Conservation (phyloP, 2,888 invertebrate genomes). For the Endotricha flammealis region DNA sequence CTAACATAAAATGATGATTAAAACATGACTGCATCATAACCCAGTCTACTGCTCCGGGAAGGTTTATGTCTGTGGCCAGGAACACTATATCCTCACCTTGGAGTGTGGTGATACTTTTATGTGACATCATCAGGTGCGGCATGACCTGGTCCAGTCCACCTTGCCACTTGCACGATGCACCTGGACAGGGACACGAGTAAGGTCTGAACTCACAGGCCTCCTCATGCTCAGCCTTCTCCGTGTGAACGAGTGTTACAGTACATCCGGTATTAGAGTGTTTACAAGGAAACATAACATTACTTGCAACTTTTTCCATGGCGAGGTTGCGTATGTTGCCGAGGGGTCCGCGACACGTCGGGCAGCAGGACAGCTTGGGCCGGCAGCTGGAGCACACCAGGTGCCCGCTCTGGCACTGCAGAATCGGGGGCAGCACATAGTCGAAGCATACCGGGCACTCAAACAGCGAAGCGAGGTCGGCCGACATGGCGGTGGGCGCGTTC, state of each 20-base stretch:
- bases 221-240: conserved; percentile 99
- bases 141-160: conserved; percentile 98
- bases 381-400: conserved; percentile 99
- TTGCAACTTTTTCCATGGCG: conserved; percentile 99
- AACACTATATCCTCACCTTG: conserved; percentile 99
- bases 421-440: conserved; percentile 99
- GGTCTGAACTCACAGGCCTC: conserved; percentile 99
- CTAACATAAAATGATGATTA: conserved; percentile 99
- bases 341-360: conserved; percentile 98
- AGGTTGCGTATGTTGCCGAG: conserved; percentile 98
- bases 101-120: conserved; percentile 98
- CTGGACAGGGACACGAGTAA: conserved; percentile 99
- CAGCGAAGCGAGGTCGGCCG: conserved; percentile 92
- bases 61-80: conserved; percentile 98
- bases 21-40: conserved; percentile 99
- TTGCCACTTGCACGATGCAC: conserved; percentile 99
- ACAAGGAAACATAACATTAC: conserved; percentile 99
- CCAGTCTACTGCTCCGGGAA: conserved; percentile 99
- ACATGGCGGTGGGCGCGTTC: conserved; percentile 82
- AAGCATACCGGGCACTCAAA: conserved; percentile 99
- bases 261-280: conserved; percentile 98
- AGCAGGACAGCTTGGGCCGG: conserved; percentile 96
- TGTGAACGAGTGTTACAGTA: conserved; percentile 92
- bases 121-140: conserved; percentile 97
- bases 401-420: conserved; percentile 98